These are phyloP conservation scores for Brachionus calyciflorus DNA, from an alignment of 1,140 invertebrate genomes.

Conservation along the genomic window DNA sequence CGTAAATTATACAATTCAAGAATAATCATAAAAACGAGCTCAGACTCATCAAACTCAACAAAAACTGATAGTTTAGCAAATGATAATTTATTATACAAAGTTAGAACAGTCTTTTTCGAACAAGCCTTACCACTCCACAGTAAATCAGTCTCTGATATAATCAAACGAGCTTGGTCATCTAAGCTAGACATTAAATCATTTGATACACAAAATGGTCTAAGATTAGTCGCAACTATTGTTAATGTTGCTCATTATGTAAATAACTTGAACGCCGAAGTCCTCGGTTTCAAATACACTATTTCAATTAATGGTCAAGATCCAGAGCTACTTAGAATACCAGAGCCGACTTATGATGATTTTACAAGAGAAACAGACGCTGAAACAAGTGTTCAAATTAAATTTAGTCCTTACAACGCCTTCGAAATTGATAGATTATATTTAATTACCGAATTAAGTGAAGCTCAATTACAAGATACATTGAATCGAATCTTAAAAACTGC, in stretches of 20 bases:
- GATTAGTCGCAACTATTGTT: neutral
- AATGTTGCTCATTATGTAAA: conserved; percentile 16
- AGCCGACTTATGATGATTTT: conserved; percentile 19
- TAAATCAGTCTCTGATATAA: neutral
- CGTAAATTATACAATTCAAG: neutral
- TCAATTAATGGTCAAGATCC: conserved; percentile 44
- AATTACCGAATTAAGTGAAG: neutral
- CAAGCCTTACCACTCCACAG: conserved; percentile 10
- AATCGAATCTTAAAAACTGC: neutral
- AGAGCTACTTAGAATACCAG: neutral
- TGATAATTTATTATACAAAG: conserved; percentile 28
- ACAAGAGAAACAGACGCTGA: neutral
- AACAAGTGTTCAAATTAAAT: neutral
- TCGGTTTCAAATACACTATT: conserved; percentile 40
- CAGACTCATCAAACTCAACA: neutral
- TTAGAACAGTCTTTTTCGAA: conserved; percentile 19
- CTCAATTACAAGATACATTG: neutral
- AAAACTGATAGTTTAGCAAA: neutral
- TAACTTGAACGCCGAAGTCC: neutral
- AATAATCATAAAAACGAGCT: neutral
- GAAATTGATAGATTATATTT: conserved; percentile 32
- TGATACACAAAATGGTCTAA: conserved; percentile 19
- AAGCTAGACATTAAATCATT: conserved; percentile 6
- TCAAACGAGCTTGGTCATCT: conserved; percentile 20
- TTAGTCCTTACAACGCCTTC: conserved; percentile 29